A percentile compares a stretch with the other conserved stretches of the same genome.
phyloP scores from a whole-genome alignment of 2,113 vertebrate species.

The Platysteira castanea region DNA sequence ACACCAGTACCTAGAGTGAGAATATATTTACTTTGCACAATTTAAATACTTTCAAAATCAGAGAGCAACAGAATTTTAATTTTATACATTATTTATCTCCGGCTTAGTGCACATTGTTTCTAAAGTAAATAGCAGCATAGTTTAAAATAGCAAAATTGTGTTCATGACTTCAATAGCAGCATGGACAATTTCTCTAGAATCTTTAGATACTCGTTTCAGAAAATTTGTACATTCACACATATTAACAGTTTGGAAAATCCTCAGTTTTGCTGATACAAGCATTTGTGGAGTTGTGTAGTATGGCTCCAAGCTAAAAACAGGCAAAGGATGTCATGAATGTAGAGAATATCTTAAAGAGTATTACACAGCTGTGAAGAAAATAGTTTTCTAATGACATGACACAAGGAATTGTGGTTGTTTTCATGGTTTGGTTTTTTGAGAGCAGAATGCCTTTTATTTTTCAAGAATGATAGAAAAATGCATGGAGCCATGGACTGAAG shows the following conservation, averaged over 20 bases:
- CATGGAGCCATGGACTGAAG: background rate
- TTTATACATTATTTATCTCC: background rate
- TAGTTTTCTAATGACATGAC: background rate
- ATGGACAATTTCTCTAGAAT: background rate
- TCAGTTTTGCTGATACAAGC: background rate
- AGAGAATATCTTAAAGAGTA: background rate
- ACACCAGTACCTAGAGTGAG: background rate
- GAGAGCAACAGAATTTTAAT: background rate
- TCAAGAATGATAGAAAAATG: background rate
- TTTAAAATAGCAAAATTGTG: background rate
- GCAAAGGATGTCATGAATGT: background rate
- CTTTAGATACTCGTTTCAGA: background rate
- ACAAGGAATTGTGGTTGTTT: background rate
- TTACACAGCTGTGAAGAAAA: background rate
- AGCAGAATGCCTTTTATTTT: background rate
- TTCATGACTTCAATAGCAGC: background rate
- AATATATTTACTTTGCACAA: background rate
- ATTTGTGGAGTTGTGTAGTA: background rate
- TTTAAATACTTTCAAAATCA: background rate
- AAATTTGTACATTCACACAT: background rate
- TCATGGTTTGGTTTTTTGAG: background rate
- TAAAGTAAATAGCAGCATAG: background rate
- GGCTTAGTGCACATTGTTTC: background rate
- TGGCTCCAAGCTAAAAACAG: background rate
- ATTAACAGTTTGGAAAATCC: background rate